phyloP scores from a whole-genome alignment of 1,140 invertebrate genomes.

The Drosophila insularis region DNA sequence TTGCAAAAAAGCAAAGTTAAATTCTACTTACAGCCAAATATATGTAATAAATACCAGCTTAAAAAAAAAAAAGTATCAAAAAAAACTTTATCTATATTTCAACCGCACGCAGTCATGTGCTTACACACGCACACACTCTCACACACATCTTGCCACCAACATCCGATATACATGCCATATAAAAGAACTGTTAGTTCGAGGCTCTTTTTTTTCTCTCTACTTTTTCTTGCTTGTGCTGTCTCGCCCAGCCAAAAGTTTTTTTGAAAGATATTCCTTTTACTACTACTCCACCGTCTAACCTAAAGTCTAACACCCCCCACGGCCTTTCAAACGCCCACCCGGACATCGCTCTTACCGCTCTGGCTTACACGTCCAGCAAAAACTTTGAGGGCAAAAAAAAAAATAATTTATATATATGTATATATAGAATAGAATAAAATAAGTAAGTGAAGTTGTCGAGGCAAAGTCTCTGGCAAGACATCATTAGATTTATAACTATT shows the following conservation, averaged over 20 bases:
- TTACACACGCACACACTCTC: slow-evolving; percentile 24
- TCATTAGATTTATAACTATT: slow-evolving; percentile 44
- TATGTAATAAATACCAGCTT: slow-evolving; percentile 81
- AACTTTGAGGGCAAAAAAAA: slow-evolving; percentile 44
- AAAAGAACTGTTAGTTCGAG: slow-evolving; percentile 40
- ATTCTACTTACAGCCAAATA: slow-evolving; percentile 80
- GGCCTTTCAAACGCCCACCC: slow-evolving; percentile 4
- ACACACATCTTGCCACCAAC: slow-evolving; percentile 14
- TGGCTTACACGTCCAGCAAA: slow-evolving; percentile 65
- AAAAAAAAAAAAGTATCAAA: slow-evolving; percentile 44
- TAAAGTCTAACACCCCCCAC: slow-evolving; percentile 13
- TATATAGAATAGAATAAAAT: slow-evolving; percentile 26
- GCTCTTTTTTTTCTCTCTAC: neutral
- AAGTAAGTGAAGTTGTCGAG: slow-evolving; percentile 59
- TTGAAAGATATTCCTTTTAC: slow-evolving; percentile 65
- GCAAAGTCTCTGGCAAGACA: slow-evolving; percentile 53
- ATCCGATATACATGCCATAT: slow-evolving; percentile 34
- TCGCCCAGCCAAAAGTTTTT: slow-evolving; percentile 66
- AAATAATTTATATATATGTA: neutral
- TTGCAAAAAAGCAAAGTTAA: slow-evolving; percentile 74
- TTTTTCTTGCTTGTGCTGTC: slow-evolving; percentile 68
- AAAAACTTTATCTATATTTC: slow-evolving; percentile 76
- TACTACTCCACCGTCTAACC: neutral
- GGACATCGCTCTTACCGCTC: neutral
- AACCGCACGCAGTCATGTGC: slow-evolving; percentile 77